Percentiles rank a stretch among this genome's conserved stretches.
Conservation (phyloP, 2,797 vertebrate genomes). For the Aphelocoma californica region DNA sequence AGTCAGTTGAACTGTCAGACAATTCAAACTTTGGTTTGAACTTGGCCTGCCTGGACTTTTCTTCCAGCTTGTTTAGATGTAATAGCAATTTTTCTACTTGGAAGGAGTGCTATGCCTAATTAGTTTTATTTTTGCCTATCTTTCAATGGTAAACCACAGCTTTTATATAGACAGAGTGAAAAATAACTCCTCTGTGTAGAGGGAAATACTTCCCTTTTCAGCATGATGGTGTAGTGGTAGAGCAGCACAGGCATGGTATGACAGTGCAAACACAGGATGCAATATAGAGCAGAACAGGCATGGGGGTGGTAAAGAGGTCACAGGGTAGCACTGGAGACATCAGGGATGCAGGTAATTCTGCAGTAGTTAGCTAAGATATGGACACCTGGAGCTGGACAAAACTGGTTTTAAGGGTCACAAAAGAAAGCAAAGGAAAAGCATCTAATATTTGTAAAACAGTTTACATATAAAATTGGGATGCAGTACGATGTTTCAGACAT, state of each 20-base stretch:
- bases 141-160: background rate
- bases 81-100: background rate
- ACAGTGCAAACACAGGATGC: background rate
- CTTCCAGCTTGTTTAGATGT: background rate
- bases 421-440: background rate
- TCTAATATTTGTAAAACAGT: background rate
- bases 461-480: background rate
- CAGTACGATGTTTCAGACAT: background rate
- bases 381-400: background rate
- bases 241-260: background rate
- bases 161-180: background rate
- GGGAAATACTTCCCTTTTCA: background rate
- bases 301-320: background rate
- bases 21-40: background rate
- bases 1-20: background rate
- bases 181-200: background rate
- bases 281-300: background rate
- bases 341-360: background rate
- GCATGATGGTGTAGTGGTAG: background rate
- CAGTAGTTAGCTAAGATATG: background rate
- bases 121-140: background rate
- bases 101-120: background rate
- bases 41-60: background rate
- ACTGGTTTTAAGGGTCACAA: background rate
- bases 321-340: background rate